Evolutionary conservation across 2,113 vertebrate genomes (phyloP), one percentile per base, ranked within the genome.

Genomic region (Chaetops frenatus): DNA sequence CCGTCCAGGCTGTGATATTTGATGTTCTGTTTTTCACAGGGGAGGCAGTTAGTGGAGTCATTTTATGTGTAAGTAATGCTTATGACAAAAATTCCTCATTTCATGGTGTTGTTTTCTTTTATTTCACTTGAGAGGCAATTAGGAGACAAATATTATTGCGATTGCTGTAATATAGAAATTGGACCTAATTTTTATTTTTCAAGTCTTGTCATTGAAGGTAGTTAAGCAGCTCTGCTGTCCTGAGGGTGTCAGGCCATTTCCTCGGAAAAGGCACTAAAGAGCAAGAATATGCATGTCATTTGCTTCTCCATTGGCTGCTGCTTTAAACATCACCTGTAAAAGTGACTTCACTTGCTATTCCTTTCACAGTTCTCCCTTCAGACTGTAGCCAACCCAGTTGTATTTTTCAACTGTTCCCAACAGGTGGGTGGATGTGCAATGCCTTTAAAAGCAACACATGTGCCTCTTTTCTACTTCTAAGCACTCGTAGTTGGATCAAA

Each of bases 211-310:
- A 66, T 90, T 79, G 69, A 70, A 56, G 22, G 61, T 51, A 57
- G 91, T 77, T 94, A 91, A 96, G 87, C 76, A 93, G 77, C 82
- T 97, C 72, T 90, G 81, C 79, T 65, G 90, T 92, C 88, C 86
- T 9, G 42, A 96, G 69, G 40, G 60, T 23, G 27, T 93, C 77
- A 82, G 90, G 61, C 89, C 33, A 10, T 92, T 92, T 97, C 91
- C 77, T 91, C 74, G 35, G 87, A 97, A 71, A 33, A 69, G 92
- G 72, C 82, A 42, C 48, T 58, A 8, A 56, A 56, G 85, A 89
- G 74, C 69, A 74, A 91, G 92, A 70, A 74, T 42, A 17, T 15
- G 25, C 50, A 38, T 33, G 64, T 92, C 82, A 64, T 69, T 88
- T 31, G 6, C 36, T 70, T 92, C 84, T 89, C 77, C 40, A 56